phyloP scores from a whole-genome alignment of 2,888 invertebrate species.

The Pyrrhosoma nymphula region DNA sequence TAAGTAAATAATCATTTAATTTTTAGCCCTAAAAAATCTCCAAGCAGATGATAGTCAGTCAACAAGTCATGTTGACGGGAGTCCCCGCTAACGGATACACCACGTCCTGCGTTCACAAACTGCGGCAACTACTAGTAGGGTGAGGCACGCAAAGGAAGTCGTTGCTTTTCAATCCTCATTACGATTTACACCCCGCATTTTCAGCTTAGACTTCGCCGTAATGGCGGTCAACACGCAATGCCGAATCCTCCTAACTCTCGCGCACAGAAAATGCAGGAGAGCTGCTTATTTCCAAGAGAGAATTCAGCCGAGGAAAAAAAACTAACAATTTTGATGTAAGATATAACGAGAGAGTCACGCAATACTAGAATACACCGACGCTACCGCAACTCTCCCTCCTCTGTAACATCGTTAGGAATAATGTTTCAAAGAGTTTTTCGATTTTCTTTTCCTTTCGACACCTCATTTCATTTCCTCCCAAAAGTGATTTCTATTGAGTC shows the following conservation, averaged over 20 bases:
- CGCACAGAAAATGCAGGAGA: not conserved
- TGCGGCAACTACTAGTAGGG: constrained; percentile 5
- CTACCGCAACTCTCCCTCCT: not conserved
- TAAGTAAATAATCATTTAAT: too few relatives aligned
- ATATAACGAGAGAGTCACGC: not conserved
- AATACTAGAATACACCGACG: not conserved
- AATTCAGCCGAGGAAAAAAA: not conserved
- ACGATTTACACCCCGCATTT: constrained; percentile 23
- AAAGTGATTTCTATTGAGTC: not conserved
- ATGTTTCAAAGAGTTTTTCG: not conserved
- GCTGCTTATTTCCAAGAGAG: not conserved
- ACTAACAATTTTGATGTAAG: not conserved
- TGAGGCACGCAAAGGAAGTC: constrained; percentile 57
- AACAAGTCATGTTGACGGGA: constrained; percentile 28
- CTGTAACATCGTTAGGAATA: not conserved
- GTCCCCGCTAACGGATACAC: not conserved
- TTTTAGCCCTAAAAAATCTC: too few relatives aligned
- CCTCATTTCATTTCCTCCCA: not conserved
- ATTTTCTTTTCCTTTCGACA: not conserved
- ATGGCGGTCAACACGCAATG: constrained; percentile 51
- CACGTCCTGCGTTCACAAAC: constrained; percentile 16
- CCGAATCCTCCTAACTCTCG: not conserved
- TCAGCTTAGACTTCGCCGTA: constrained; percentile 32
- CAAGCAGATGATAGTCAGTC: constrained; percentile 2
- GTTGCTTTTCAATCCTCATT: constrained; percentile 57